A percentile compares a stretch with the other conserved stretches of the same genome.
phyloP scores from a whole-genome alignment of 1,140 invertebrate genomes.

The Chlorops oryzae region DNA sequence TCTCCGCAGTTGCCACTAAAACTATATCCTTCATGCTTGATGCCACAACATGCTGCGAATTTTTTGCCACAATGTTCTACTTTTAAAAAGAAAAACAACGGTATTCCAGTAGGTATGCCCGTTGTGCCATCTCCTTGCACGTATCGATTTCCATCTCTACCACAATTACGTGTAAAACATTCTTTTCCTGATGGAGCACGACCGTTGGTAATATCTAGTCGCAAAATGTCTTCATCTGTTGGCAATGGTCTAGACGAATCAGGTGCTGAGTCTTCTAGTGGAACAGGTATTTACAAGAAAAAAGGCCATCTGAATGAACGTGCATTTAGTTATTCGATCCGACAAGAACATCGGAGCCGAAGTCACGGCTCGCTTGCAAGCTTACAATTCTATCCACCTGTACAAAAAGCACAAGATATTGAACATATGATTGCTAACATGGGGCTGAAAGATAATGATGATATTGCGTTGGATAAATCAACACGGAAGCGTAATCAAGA shows the following conservation, averaged over 20 bases:
- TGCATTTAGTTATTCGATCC: conserved; percentile 89
- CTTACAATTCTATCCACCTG: conserved; percentile 69
- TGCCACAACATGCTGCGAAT: conserved; percentile 44
- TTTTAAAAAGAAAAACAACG: conserved; percentile 54
- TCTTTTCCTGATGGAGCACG: conserved; percentile 37
- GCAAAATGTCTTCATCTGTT: conserved; percentile 52
- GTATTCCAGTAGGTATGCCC: conserved; percentile 44
- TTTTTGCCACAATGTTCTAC: conserved; percentile 39
- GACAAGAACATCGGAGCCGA: conserved; percentile 83
- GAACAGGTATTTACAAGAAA: conserved; percentile 79
- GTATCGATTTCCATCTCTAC: conserved; percentile 30
- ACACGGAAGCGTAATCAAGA: conserved; percentile 39
- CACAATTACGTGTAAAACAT: conserved; percentile 24
- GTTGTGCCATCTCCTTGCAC: conserved; percentile 44
- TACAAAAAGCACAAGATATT: conserved; percentile 85
- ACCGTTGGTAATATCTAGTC: conserved; percentile 45
- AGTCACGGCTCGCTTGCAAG: conserved; percentile 86
- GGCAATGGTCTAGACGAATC: conserved; percentile 53
- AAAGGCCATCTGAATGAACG: conserved; percentile 89
- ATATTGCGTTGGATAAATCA: conserved; percentile 22
- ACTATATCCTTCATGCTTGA: too few species aligned
- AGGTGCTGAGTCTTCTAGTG: conserved; percentile 71
- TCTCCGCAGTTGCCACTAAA: conserved; percentile 33
- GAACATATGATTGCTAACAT: conserved; percentile 85
- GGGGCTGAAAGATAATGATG: conserved; percentile 67